phyloP scores from a whole-genome alignment of 2,113 vertebrate species.

The Dolichotis patagonum region DNA sequence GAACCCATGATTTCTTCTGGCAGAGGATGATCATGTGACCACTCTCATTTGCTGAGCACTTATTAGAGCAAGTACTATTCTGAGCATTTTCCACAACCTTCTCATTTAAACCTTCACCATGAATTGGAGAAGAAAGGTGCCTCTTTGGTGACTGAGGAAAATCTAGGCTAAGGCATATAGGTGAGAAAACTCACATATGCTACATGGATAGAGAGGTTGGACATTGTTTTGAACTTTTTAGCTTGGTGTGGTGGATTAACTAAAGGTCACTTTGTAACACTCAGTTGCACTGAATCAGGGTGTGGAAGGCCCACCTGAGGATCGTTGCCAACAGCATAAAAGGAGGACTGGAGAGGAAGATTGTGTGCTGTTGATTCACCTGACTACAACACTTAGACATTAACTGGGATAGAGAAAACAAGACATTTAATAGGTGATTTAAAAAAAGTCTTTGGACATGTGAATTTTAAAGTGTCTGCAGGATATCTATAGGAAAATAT shows the following conservation, averaged over 20 bases:
- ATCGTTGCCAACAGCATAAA: not conserved
- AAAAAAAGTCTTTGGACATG: not conserved
- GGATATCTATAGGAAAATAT: not conserved
- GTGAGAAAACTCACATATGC: not conserved
- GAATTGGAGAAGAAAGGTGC: not conserved
- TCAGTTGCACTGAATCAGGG: not conserved
- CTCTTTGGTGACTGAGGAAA: not conserved
- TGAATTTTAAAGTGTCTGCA: not conserved
- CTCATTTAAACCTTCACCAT: not conserved
- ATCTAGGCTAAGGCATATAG: not conserved
- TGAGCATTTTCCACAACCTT: not conserved
- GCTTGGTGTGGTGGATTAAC: not conserved
- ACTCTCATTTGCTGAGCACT: not conserved
- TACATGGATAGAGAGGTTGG: not conserved
- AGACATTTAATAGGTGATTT: not conserved
- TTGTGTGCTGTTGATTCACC: not conserved
- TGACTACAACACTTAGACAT: not conserved
- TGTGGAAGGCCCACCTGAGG: not conserved
- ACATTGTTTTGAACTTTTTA: not conserved
- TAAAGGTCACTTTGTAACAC: not conserved
- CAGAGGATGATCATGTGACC: not conserved
- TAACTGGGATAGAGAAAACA: not conserved
- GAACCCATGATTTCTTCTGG: fast-evolving
- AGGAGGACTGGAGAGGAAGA: not conserved
- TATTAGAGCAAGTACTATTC: not conserved